Evolutionary conservation across 2,888 invertebrate species (phyloP).

Genomic region (Thera britannica): DNA sequence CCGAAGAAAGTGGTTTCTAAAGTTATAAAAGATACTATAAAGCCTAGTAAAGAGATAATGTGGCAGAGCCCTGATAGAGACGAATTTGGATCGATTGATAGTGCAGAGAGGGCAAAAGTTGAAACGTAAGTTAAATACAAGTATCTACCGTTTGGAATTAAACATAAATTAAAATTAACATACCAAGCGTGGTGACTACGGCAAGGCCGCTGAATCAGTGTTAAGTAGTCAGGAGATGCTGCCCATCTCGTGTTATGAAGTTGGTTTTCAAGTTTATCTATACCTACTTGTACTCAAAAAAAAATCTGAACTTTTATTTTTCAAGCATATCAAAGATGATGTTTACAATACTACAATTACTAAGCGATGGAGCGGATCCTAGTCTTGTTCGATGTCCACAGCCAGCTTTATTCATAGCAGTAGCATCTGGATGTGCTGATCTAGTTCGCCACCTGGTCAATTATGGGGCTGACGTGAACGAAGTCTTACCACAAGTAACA

Average conservation of each 20-base stretch:
- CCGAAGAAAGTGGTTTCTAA: slow-evolving; percentile 52
- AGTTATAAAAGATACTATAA: slow-evolving; percentile 52
- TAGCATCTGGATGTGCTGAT: slow-evolving; percentile 53
- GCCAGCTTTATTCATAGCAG: slow-evolving; percentile 63
- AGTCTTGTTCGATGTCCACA: slow-evolving; percentile 64
- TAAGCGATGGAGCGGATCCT: slow-evolving; percentile 67
- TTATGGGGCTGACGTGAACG: slow-evolving; percentile 67
- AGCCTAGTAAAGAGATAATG: slow-evolving; percentile 57
- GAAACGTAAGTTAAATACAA: slow-evolving; percentile 51
- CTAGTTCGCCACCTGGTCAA: slow-evolving; percentile 57
- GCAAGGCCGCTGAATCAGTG: no score
- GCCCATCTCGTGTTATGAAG: no score
- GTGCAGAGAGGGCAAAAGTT: slow-evolving; percentile 49
- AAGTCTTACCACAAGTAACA: slow-evolving; percentile 58
- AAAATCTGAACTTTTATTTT: neutral
- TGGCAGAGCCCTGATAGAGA: slow-evolving; percentile 53
- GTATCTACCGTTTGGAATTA: no score
- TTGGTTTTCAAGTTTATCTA: no score
- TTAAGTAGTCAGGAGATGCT: no score
- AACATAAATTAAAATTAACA: no score
- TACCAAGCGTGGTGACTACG: no score
- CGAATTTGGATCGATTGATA: slow-evolving; percentile 46
- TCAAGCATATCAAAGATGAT: slow-evolving; percentile 62
- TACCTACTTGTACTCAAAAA: no score
- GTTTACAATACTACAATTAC: slow-evolving; percentile 59